Conservation (phyloP, 2,888 invertebrate genomes). For the Erpobdella octoculata region DNA sequence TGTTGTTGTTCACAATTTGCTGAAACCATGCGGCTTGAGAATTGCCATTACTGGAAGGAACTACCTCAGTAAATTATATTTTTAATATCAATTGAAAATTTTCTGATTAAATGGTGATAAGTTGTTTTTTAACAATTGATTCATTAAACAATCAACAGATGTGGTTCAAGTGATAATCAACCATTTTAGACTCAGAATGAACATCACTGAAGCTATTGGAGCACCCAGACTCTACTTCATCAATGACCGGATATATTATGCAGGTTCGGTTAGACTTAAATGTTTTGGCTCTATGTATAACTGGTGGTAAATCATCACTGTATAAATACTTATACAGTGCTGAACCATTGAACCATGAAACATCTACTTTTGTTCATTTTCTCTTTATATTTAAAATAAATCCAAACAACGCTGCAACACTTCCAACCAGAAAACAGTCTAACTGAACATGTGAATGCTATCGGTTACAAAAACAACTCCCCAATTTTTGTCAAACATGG, state of each 20-base stretch:
- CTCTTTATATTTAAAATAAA: too few relatives aligned
- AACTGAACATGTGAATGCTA: too few relatives aligned
- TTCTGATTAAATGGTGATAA: background rate
- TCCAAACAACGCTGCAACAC: too few relatives aligned
- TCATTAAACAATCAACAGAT: background rate
- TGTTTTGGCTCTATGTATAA: background rate
- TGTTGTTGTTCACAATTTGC: background rate
- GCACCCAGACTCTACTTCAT: background rate
- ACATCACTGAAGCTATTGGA: background rate
- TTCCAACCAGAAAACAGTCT: too few relatives aligned
- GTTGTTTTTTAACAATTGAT: background rate
- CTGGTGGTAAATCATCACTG: too few relatives aligned
- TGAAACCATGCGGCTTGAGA: constrained; percentile 4
- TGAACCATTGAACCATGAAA: too few relatives aligned
- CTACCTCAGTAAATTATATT: background rate
- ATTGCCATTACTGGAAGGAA: background rate
- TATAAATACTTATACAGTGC: too few relatives aligned
- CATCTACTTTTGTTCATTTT: too few relatives aligned
- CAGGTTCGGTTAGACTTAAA: background rate
- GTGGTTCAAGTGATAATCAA: constrained; percentile 2
- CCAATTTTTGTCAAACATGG: too few relatives aligned
- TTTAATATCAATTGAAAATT: background rate
- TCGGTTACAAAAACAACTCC: too few relatives aligned
- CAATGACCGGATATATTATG: background rate
- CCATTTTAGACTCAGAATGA: constrained; percentile 1